Evolutionary conservation across 2,888 invertebrate genomes (phyloP).

Genomic region (Tortricodes alternella): DNA sequence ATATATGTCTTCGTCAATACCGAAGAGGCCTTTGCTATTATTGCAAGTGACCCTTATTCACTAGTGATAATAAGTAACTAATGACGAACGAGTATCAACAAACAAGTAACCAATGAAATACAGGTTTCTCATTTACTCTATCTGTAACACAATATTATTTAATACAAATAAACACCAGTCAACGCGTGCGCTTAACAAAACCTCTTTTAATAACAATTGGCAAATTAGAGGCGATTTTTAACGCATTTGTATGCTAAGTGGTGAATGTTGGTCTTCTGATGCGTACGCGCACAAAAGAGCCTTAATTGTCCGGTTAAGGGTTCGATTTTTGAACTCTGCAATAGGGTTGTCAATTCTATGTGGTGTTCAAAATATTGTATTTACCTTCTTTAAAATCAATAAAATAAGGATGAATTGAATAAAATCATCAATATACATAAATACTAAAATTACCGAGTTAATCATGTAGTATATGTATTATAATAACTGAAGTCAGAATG

Average conservation of each 20-base stretch:
- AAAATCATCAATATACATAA: too few species aligned
- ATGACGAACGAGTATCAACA: not conserved
- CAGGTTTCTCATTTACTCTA: conserved; percentile 16
- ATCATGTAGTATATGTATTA: too few species aligned
- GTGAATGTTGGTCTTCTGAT: conserved; percentile 30
- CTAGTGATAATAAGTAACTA: too few species aligned
- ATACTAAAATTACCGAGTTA: too few species aligned
- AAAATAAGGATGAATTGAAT: too few species aligned
- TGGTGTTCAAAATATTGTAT: not conserved
- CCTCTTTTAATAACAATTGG: conserved; percentile 37
- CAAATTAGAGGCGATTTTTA: conserved; percentile 50
- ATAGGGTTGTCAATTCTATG: conserved; percentile 36
- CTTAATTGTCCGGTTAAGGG: conserved; percentile 43
- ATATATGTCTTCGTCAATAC: too few species aligned
- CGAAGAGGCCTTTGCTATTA: too few species aligned
- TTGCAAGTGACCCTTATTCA: too few species aligned
- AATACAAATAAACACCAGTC: conserved; percentile 22
- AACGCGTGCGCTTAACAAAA: conserved; percentile 22
- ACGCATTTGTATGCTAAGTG: conserved; percentile 48
- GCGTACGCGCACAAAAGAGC: conserved; percentile 41
- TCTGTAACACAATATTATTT: not conserved
- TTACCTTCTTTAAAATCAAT: too few species aligned
- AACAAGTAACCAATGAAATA: not conserved
- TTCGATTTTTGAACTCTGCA: conserved; percentile 44
- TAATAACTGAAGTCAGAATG: too few species aligned